phyloP scores from a whole-genome alignment of 2,113 vertebrate genomes.

The Alethe diademata region DNA sequence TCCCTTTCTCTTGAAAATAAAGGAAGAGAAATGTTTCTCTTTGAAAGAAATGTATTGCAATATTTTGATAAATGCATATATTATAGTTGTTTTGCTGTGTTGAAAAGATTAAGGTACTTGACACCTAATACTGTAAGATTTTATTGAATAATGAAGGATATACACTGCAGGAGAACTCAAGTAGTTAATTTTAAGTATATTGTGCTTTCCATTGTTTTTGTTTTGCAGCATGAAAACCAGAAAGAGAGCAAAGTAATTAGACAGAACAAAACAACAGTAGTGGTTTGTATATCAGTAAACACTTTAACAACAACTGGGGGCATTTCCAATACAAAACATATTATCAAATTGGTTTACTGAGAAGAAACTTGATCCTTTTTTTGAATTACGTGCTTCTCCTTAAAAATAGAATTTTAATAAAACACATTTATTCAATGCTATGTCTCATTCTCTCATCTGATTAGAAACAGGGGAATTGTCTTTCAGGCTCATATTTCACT shows the following conservation, averaged over 20 bases:
- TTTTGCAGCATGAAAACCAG: background rate
- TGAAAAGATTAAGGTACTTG: background rate
- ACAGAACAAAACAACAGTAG: background rate
- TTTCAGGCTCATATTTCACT: background rate
- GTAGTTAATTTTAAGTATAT: background rate
- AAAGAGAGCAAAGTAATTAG: background rate
- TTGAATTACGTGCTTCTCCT: background rate
- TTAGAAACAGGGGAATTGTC: background rate
- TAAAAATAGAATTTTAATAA: constrained; percentile 1
- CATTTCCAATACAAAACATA: background rate
- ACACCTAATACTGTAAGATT: background rate
- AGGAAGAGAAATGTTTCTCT: background rate
- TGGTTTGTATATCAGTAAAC: background rate
- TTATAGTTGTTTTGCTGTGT: background rate
- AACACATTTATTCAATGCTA: background rate
- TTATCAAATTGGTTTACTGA: background rate
- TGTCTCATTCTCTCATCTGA: background rate
- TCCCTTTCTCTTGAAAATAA: background rate
- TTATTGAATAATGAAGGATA: background rate
- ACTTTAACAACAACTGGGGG: background rate
- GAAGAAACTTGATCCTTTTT: background rate
- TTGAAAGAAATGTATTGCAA: background rate
- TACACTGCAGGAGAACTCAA: background rate
- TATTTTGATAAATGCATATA: background rate
- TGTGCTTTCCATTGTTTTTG: background rate